Evolutionary conservation across 2,888 invertebrate species (phyloP).

Genomic region (Cecidostiba fungosa): DNA sequence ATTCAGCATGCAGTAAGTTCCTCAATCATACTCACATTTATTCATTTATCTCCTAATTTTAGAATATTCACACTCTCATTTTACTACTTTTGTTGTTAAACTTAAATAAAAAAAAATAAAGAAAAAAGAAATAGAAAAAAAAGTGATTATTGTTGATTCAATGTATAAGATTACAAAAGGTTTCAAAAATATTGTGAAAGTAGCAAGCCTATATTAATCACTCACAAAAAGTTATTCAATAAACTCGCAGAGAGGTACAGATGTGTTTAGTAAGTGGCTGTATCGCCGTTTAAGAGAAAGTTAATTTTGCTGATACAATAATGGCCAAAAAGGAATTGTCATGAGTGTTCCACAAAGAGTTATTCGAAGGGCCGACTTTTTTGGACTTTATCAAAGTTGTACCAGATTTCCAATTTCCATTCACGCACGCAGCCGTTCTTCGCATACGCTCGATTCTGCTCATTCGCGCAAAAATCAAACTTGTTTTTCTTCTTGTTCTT

Average conservation of each 20-base stretch:
- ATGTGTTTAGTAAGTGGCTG: conserved; percentile 54
- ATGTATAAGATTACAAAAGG: not conserved
- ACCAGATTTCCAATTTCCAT: conserved; percentile 50
- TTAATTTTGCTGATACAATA: conserved; percentile 58
- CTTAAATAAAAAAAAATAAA: too few relatives aligned
- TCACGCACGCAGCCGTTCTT: conserved; percentile 21
- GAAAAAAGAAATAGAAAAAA: not conserved
- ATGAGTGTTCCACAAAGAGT: conserved; percentile 61
- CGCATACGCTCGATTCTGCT: conserved; percentile 27
- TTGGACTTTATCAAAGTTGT: conserved; percentile 62
- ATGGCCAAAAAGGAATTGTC: conserved; percentile 41
- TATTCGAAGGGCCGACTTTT: conserved; percentile 60
- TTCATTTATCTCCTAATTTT: conserved; percentile 41
- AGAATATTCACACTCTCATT: not conserved
- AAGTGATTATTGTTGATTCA: not conserved
- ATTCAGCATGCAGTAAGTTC: conserved; percentile 72
- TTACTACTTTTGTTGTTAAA: not conserved
- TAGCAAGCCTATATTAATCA: conserved; percentile 28
- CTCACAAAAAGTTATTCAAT: conserved; percentile 46
- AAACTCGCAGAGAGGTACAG: conserved; percentile 58
- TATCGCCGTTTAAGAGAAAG: conserved; percentile 58
- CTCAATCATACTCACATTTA: conserved; percentile 66
- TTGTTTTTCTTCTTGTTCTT: conserved; percentile 40
- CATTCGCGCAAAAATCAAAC: conserved; percentile 53
- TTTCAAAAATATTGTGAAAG: conserved; percentile 31